phyloP scores from a whole-genome alignment of 2,888 invertebrate genomes.

The Dioctria linearis region DNA sequence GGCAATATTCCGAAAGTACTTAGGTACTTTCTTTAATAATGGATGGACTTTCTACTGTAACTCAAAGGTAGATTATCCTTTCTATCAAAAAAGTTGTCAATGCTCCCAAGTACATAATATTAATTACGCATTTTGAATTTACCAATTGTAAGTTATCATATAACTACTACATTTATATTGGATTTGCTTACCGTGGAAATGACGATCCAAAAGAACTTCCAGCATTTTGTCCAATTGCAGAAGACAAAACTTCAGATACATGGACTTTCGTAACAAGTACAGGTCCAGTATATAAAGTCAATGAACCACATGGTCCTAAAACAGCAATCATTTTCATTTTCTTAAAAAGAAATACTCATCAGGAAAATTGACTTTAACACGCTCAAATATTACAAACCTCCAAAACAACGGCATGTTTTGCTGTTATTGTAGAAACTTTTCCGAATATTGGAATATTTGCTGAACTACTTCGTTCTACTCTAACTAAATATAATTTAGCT shows the following conservation, averaged over 20 bases:
- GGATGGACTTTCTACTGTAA: too few relatives aligned
- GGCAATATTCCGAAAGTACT: too few relatives aligned
- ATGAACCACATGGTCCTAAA: slow-evolving; percentile 83
- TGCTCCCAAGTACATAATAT: too few relatives aligned
- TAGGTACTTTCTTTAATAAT: too few relatives aligned
- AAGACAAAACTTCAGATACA: slow-evolving; percentile 80
- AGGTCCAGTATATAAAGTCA: slow-evolving; percentile 88
- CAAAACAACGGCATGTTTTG: slow-evolving; percentile 87
- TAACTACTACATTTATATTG: too few relatives aligned
- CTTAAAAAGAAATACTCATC: slow-evolving; percentile 67
- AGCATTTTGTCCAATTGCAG: slow-evolving; percentile 72
- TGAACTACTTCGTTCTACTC: slow-evolving; percentile 76
- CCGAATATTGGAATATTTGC: slow-evolving; percentile 83
- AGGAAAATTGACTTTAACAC: slow-evolving; percentile 2
- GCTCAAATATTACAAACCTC: slow-evolving; percentile 72
- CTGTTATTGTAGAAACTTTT: slow-evolving; percentile 79
- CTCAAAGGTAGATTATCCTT: too few relatives aligned
- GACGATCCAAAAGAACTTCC: slow-evolving; percentile 71
- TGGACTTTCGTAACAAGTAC: slow-evolving; percentile 88
- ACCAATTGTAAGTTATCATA: too few relatives aligned
- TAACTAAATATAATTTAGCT: slow-evolving; percentile 71
- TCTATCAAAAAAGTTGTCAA: too few relatives aligned
- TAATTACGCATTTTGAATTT: too few relatives aligned
- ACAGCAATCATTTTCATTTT: slow-evolving; percentile 86
- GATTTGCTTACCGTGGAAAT: slow-evolving; percentile 72